Evolutionary conservation across 2,888 invertebrate genomes (phyloP), one percentile per base, ranked within the genome.

Genomic region (Blastobasis lacticolella): DNA sequence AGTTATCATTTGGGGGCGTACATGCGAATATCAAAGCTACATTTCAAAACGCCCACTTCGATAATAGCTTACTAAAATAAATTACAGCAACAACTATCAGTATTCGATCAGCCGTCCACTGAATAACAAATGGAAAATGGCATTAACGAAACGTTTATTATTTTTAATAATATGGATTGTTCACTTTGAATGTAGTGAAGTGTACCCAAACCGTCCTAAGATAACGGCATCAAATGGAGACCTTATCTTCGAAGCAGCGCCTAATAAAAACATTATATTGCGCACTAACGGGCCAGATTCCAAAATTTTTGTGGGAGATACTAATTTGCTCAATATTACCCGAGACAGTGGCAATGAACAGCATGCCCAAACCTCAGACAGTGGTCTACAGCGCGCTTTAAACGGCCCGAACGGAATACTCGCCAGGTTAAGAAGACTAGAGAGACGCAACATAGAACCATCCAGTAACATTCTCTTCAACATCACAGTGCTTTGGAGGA

Each of bases 211-310:
- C 69, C 91, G 87, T 51, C 81, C 87, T 1, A 83, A 78, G 66
- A 71, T 90, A 91, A 62, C 89, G 88, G 70, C 83, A 38, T 60
- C 64, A 2, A 90, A 96, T 86, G 97, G 97, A 45, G 92, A 97
- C 78, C 89, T 98, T 37, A 90, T 93, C 58, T 90, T 98, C 53
- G 91, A 93, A 67, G 92, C 95, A 37, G 96, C 94, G 0, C 85
- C 89, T 50, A 92, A 94, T 66, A 93, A 92, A 71, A 96, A 94
- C 74, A 94, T 97, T 50, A 92, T 93, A 44, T 90, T 97, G 60
- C 83, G 89, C 45, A 89, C 93, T 0, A 90, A 90, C 46, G 93
- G 93, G 49, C 90, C 89, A 5, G 94, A 95, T 46, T 90, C 89
- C 42, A 86, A 73, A 38, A 83, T 97, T 45, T 91, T 91, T 55